Evolutionary conservation across 30 jellyfish, hydroid and myxozoan species (phyloP), one percentile per base, ranked within the genome.

Genomic region (Mastigias papua): DNA sequence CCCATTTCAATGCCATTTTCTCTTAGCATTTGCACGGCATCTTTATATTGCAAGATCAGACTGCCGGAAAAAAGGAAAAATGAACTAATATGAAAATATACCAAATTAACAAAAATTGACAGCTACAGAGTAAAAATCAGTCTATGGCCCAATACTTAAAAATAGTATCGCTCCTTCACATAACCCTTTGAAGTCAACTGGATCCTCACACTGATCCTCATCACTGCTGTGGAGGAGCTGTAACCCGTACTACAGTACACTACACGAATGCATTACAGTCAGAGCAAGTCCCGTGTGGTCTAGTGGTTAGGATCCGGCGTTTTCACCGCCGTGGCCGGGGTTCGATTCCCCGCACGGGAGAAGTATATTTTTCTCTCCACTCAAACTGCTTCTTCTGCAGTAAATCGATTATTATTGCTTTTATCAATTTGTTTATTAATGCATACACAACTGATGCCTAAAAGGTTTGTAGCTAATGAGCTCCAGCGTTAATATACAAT

Each of bases 1-100:
- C 99, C 99, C 89, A 97, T 93, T 87, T 97, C 99, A 19, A 97
- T 83, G 33, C 99, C 99, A 93, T 89, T 89, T 25, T 97, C 99
- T 64, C 98, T 65, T 68, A 97, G 87, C 98, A 97, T 88, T 50
- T 86, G 89, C 58, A 97, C 91, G n/a, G 95, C 99, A 58, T 97
- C 99, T 42, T 97, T 91, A 91, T 37, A 97, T 30, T 93, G 76
- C 88, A 97, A 82, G 16, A 96, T 89, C 31, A 96, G 91, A 70
- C 99, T 96, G 50, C 20, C 32, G 62, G n/a, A 42, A 19, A 65
- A 48, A 27, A 8, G 26, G 11, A 58, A 58, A 58, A 58, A 28
- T 20, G 70, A 20, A 46, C 8, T 46, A 46, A 46, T 6, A 46
- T 46, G 16, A n/a, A n/a, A n/a, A n/a, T n/a, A n/a, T n/a, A n/a